Evolutionary conservation across 2,113 vertebrate species (phyloP), one percentile per base, ranked within the genome.

Genomic region (Megalops atlanticus): DNA sequence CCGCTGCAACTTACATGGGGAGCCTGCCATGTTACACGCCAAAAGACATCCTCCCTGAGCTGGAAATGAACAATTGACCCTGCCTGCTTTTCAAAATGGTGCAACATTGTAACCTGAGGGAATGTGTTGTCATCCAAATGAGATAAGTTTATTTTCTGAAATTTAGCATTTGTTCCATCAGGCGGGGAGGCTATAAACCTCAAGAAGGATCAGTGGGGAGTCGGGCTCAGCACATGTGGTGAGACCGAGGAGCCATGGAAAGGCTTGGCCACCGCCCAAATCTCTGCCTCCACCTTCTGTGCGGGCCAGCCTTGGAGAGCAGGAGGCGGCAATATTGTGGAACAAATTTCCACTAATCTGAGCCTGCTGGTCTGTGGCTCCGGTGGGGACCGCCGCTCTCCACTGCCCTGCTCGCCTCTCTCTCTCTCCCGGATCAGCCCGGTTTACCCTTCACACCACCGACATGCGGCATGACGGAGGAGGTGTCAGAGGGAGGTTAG

Each of bases 121-220:
- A 94, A 93, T 89, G 91, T 94, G 95, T 96, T 96, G 96, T 96
- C 95, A 96, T 95, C 94, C 92, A 95, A 96, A 97, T 96, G 94
- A 96, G 95, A 97, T 95, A 96, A 96, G 96, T 97, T 96, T 96
- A 97, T 97, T 97, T 95, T 95, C 94, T 91, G 93, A 93, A 87
- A 91, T 88, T 87, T 93, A 94, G 94, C 96, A 96, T 97, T 97
- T 96, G 95, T 96, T 96, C 94, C 94, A 94, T 95, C 95, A 96
- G 95, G 95, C 96, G 90, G 95, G 95, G 94, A 94, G 94, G 95
- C 95, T 94, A 93, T 95, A 95, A 94, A 95, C 92, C 93, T 89
- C 88, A 92, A 84, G 93, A 93, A 93, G 93, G 92, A 96, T 89
- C 95, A 94, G 95, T 91, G 84, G 96, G 95, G 92, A 88, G 93